Evolutionary conservation across 2,797 vertebrate genomes (phyloP), one percentile per base, ranked within the genome.

Genomic region (Monodelphis domestica): DNA sequence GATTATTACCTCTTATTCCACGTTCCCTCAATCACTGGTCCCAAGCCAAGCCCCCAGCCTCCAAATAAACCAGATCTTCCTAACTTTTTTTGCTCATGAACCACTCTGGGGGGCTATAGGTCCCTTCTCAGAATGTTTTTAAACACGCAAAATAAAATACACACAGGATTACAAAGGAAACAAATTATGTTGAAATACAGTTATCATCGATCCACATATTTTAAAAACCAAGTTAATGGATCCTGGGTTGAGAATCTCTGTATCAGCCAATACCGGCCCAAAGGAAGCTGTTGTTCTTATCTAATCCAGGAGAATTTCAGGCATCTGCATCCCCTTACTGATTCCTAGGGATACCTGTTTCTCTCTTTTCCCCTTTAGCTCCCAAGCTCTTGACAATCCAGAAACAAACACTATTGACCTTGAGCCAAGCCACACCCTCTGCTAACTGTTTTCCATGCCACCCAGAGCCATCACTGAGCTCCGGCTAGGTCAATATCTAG

Each of bases 401-500:
- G 70, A 45, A 70, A 38, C 70, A 70, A 24, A 78, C 38, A 45
- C 21, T 24, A 21, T 78, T 78, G 17, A 45, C 38, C n/a, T 45
- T 78, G 70, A 78, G 38, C 38, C 11, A 78, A 6, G 7, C 15
- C 21, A 78, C 21, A 78, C 21, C 21, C 21, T 45, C 38, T 78
- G 70, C 70, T 78, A 78, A 78, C 21, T 78, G 70, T 38, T 78
- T 78, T 78, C 7, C 21, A 78, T 1, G 45, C 9, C 21, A 78
- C 21, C 70, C 38, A 45, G 38, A 78, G 70, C 45, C 38, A 24
- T 26, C 38, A 26, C 70, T 78, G 21, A 70, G 2, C 17, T 78
- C 78, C 70, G 78, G 24, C 93, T 95, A 95, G 94, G 97, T 96
- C 91, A 97, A 96, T 96, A 26, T 78, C 97, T 96, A 91, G 5